Base-by-base conservation (phyloP, 1,140 invertebrate genomes). In the Mactra quadrangularis region DNA sequence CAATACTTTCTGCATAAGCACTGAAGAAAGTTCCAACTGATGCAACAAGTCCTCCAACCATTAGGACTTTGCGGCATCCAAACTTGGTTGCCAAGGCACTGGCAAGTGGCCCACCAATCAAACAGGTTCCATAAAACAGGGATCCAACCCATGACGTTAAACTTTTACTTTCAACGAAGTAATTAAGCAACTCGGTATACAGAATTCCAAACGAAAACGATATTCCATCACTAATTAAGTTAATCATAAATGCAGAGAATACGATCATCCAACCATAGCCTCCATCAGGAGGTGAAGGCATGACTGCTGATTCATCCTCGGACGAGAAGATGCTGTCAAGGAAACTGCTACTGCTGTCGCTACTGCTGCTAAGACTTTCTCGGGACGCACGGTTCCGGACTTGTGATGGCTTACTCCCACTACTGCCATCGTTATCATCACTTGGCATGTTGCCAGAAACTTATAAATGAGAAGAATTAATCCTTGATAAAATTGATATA, bases 181-280 rank as follows among this genome's bases (percentile, higher is more conserved):
- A 95, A 11, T 92, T 93, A 50, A 97, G 96, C 81, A 99, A 96
- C 89, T 97, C 95, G 13, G 95, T 85, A 78, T 88, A 92, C 13
- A 93, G 71, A 60, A 93, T 88, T 31, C 93, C 93, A 88, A 94
- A 94, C n/a, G 93, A 92, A 84, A 93, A 94, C 25, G 91, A 87
- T 68, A 93, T 89, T 31, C 98, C 98, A 93, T 99, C 98, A 33
- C 97, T 97, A 86, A 98, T 98, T 22, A 98, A 93, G 90, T 98
- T 98, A 50, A 97, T 96, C 93, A 97, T 95, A 90, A 98, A 98
- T 0, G 97, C 96, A 1, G 97, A 95, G 7, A 96, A 92, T 0
- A 98, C 97, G 0, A 92, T 96, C 94, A 91, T 95, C 96, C 75
- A 98, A 94, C 90, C 97, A 94, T 82, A 98, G 35, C 97, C 97